phyloP scores from a whole-genome alignment of 1,140 invertebrate genomes.

The Oppia nitens region DNA sequence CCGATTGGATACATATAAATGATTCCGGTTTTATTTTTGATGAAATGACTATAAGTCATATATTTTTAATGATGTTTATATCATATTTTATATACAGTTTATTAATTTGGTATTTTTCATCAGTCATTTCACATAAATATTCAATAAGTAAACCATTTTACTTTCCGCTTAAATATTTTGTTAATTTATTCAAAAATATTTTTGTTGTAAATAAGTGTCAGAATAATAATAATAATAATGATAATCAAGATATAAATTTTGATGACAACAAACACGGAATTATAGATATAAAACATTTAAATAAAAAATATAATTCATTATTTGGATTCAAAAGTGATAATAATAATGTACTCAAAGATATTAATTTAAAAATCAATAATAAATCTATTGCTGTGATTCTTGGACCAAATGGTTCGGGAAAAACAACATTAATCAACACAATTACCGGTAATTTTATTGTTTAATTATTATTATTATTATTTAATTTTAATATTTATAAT shows the following conservation, averaged over 20 bases:
- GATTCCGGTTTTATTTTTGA: neutral
- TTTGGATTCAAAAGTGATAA: neutral
- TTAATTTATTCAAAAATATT: neutral
- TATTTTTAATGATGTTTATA: neutral
- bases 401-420: slow-evolving; percentile 23
- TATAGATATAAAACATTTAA: neutral
- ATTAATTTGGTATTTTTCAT: neutral
- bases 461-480: too few relatives aligned
- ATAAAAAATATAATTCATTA: neutral
- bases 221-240: neutral
- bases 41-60: neutral
- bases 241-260: neutral
- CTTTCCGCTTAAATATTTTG: neutral
- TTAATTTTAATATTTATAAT: too few relatives aligned
- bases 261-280: neutral
- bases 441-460: slow-evolving; percentile 18
- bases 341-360: neutral
- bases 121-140: neutral
- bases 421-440: slow-evolving; percentile 23
- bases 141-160: neutral
- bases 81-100: neutral
- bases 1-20: neutral
- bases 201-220: too few relatives aligned
- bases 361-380: neutral
- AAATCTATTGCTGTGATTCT: slow-evolving; percentile 13